Evolutionary conservation across 2,888 invertebrate genomes (phyloP), one percentile per base, ranked within the genome.

Genomic region (Nomada flava): DNA sequence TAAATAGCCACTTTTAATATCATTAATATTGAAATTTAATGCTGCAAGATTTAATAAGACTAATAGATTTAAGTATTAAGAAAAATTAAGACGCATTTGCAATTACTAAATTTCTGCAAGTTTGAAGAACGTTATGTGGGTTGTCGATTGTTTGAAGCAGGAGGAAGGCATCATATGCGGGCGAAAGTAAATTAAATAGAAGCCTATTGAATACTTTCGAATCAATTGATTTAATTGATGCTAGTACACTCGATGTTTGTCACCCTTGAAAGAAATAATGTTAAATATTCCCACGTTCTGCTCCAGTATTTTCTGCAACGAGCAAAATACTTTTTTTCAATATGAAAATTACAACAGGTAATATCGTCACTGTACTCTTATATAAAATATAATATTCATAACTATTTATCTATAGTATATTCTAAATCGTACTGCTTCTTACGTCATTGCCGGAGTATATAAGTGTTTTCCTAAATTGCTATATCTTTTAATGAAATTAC

Each of bases 101-200:
- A 13, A n/a, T 60, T 13, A 29, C 20, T 26, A 53, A 36, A n/a
- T 67, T 44, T 20, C 36, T 55, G 60, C 72, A 64, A 53, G 71
- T 72, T 60, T 60, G 44, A 63, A 42, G 42, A 52, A 55, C 18
- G 29, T 69, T 72, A 65, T 52, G 42, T 59, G 72, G 26, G 64
- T n/a, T 18, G 60, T 29, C 26, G 53, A 55, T 20, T 53, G 11
- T 23, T 36, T 59, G n/a, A 15, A 65, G 20, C 5, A 20, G 47
- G n/a, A 57, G 42, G 52, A 68, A 23, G 50, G 47, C 26, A 18
- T 76, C 42, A 23, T 55, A 84, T 86, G 84, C 86, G 86, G 86
- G 86, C 70, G 59, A 73, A 53, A 36, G 52, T 60, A 42, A 70
- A 67, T 73, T 20, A 53, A 72, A 77, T 20, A 63, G 65, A 59